phyloP scores from a whole-genome alignment of 2,888 invertebrate genomes.

The Chloroclystis v-ata region DNA sequence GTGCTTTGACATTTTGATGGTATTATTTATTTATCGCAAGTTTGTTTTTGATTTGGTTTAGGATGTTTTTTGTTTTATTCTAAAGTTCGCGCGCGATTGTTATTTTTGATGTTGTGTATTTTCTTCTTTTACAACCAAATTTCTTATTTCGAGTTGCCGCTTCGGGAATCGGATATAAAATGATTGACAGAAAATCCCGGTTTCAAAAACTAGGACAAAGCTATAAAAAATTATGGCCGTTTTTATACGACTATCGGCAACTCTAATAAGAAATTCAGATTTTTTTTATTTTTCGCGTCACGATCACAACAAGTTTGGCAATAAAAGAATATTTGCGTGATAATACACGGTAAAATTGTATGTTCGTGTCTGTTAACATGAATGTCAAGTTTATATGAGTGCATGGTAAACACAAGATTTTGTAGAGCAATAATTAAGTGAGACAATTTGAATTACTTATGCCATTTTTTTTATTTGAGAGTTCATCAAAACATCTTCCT shows the following conservation, averaged over 20 bases:
- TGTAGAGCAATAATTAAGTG: neutral
- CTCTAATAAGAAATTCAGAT: conserved; percentile 19
- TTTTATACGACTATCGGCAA: conserved; percentile 22
- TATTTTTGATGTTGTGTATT: neutral
- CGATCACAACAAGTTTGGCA: conserved; percentile 11
- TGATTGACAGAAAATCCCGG: conserved; percentile 9
- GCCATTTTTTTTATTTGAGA: too few species aligned
- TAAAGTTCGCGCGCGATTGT: too few species aligned
- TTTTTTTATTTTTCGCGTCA: conserved; percentile 18
- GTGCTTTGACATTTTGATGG: neutral
- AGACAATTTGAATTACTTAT: neutral
- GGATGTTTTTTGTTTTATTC: neutral
- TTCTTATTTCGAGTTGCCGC: conserved; percentile 14
- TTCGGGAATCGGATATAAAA: neutral
- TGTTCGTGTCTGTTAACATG: conserved; percentile 4
- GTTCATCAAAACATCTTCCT: too few species aligned
- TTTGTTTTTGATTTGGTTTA: neutral
- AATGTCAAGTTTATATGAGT: conserved; percentile 2
- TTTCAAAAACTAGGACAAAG: neutral
- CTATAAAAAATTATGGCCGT: conserved; percentile 17
- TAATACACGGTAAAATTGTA: neutral
- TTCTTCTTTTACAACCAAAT: neutral
- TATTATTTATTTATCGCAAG: neutral
- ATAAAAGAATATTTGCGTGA: conserved; percentile 11
- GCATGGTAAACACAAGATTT: conserved; percentile 5